Conservation (phyloP, 2,113 vertebrate species). For the Rhagologus leucostigma region DNA sequence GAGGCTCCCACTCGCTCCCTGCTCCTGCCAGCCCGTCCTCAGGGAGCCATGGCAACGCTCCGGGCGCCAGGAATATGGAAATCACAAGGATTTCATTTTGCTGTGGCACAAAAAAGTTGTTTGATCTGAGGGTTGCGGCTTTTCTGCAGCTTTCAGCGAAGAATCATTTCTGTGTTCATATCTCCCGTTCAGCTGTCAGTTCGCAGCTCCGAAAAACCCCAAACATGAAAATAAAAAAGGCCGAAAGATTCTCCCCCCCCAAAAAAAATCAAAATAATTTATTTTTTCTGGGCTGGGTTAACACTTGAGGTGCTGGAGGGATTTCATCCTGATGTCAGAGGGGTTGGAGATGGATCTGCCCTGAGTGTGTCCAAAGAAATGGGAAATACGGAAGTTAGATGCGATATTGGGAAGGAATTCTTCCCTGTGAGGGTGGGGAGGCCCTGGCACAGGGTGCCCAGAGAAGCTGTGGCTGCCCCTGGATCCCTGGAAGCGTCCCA, state of each 20-base stretch:
- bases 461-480: neutral
- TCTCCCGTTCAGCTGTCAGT: constrained; percentile 26
- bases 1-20: neutral
- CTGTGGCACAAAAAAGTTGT: constrained; percentile 22
- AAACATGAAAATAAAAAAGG: neutral
- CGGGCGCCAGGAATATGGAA: constrained; percentile 41
- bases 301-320: neutral
- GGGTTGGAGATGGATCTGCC: neutral
- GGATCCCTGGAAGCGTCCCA: neutral
- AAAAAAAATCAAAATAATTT: neutral
- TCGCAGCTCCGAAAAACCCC: neutral
- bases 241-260: neutral
- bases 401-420: neutral
- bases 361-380: fast-evolving
- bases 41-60: constrained; percentile 36
- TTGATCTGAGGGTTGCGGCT: constrained; percentile 39
- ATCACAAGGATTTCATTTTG: constrained; percentile 53
- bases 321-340: neutral
- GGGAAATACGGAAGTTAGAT: neutral
- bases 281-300: neutral
- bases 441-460: neutral
- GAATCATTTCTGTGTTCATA: neutral
- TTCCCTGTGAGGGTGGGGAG: neutral
- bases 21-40: constrained; percentile 29
- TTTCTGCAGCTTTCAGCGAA: constrained; percentile 31